phyloP scores from a whole-genome alignment of 2,888 invertebrate genomes.

The Drosophila sordidula region DNA sequence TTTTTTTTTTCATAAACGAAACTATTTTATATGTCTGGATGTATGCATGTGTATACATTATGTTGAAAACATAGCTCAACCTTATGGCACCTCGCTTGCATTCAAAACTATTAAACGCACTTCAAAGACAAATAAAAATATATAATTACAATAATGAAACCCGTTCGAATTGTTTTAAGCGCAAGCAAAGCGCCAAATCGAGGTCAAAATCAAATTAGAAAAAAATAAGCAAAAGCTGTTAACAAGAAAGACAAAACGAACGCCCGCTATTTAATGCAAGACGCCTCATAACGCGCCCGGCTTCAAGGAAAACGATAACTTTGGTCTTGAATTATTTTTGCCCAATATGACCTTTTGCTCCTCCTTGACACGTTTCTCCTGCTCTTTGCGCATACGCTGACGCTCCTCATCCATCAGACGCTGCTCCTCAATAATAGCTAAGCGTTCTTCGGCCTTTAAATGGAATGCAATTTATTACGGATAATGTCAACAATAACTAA shows the following conservation, averaged over 20 bases:
- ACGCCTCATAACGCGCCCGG: slow-evolving; percentile 89
- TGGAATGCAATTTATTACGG: slow-evolving; percentile 3
- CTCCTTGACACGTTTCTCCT: slow-evolving; percentile 95
- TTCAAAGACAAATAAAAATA: slow-evolving; percentile 51
- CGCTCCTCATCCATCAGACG: slow-evolving; percentile 97
- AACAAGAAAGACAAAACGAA: slow-evolving; percentile 46
- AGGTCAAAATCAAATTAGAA: slow-evolving; percentile 42
- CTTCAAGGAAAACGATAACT: slow-evolving; percentile 95
- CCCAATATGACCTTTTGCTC: slow-evolving; percentile 99
- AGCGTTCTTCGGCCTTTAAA: slow-evolving; percentile 95
- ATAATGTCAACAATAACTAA: neutral
- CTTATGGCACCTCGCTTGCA: slow-evolving; percentile 50
- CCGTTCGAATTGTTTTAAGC: slow-evolving; percentile 40
- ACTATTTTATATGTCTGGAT: slow-evolving; percentile 33
- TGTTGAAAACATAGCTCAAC: slow-evolving; percentile 28
- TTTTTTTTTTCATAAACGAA: slow-evolving; percentile 41
- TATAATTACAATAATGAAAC: slow-evolving; percentile 58
- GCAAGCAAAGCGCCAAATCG: slow-evolving; percentile 48
- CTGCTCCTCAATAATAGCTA: slow-evolving; percentile 98
- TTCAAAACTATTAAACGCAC: slow-evolving; percentile 36
- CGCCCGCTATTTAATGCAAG: slow-evolving; percentile 2
- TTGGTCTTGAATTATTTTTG: slow-evolving; percentile 98
- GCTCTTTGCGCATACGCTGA: slow-evolving; percentile 96
- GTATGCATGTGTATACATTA: slow-evolving; percentile 5
- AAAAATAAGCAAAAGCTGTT: slow-evolving; percentile 51